Evolutionary conservation across 2,888 invertebrate species (phyloP).

Genomic region (Nysson spinosus): DNA sequence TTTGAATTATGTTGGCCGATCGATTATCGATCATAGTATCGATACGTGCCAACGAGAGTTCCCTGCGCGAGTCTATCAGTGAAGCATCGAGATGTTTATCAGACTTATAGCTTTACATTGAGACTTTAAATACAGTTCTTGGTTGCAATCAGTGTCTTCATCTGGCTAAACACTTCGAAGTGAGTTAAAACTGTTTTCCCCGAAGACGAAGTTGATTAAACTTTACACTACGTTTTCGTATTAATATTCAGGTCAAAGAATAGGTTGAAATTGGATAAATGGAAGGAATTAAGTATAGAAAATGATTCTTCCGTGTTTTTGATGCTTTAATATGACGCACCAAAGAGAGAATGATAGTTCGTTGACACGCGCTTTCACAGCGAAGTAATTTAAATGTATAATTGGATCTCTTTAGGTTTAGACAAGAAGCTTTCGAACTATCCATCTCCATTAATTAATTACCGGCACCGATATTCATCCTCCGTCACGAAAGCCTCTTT

Average conservation of each 20-base stretch:
- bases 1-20: conserved; percentile 30
- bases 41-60: not conserved
- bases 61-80: too few species aligned
- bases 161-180: too few species aligned
- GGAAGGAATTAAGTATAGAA: too few species aligned
- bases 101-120: not conserved
- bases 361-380: not conserved
- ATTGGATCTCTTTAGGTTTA: conserved; percentile 21
- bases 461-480: conserved; percentile 14
- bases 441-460: conserved; percentile 32
- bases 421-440: conserved; percentile 20
- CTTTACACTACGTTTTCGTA: too few species aligned
- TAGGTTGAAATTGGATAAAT: too few species aligned
- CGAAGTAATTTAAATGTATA: conserved; percentile 27
- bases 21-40: conserved; percentile 18
- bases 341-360: too few species aligned
- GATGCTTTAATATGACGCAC: too few species aligned
- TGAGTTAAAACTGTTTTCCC: too few species aligned
- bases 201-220: too few species aligned
- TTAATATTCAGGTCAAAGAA: too few species aligned
- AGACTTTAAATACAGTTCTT: not conserved
- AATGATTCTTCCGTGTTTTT: too few species aligned
- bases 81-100: too few species aligned
- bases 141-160: not conserved
- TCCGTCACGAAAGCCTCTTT: conserved; percentile 5